These are phyloP conservation scores for Ploceus nigricollis DNA, from an alignment of 2,113 vertebrate genomes.

Conservation along the genomic window DNA sequence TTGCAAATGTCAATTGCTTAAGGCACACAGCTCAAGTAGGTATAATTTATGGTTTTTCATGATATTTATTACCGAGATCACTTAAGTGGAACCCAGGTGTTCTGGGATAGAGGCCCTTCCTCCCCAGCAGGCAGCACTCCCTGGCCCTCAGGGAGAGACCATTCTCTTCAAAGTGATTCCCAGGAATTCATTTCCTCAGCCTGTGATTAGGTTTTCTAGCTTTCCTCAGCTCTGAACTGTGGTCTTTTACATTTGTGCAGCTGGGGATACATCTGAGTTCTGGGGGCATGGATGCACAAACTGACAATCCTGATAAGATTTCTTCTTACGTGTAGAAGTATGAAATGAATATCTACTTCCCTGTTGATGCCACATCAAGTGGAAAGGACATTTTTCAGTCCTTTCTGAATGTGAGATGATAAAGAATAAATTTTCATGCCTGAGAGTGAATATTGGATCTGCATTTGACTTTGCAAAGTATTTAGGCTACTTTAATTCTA, in stretches of 20 bases:
- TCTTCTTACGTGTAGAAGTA: neutral
- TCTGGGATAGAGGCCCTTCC: neutral
- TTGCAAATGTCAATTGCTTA: conserved; percentile 35
- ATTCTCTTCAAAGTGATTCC: conserved; percentile 39
- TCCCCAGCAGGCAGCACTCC: neutral
- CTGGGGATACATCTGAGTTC: neutral
- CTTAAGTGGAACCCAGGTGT: conserved; percentile 49
- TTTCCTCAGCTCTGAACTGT: neutral
- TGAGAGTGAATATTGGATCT: neutral
- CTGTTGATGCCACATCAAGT: neutral
- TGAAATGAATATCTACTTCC: neutral
- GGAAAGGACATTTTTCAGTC: neutral
- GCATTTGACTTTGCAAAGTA: neutral
- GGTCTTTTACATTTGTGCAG: neutral
- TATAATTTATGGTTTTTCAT: conserved; percentile 20
- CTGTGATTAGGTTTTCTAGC: neutral
- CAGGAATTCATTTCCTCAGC: conserved; percentile 46
- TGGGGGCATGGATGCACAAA: neutral
- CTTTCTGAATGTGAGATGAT: neutral
- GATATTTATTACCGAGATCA: neutral
- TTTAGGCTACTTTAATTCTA: neutral
- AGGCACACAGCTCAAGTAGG: conserved; percentile 19
- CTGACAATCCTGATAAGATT: neutral
- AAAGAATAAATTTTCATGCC: neutral
- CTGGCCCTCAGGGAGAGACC: neutral